Evolutionary conservation across 2,113 vertebrate species (phyloP), one percentile per base, ranked within the genome.

Genomic region (Gadus chalcogrammus): DNA sequence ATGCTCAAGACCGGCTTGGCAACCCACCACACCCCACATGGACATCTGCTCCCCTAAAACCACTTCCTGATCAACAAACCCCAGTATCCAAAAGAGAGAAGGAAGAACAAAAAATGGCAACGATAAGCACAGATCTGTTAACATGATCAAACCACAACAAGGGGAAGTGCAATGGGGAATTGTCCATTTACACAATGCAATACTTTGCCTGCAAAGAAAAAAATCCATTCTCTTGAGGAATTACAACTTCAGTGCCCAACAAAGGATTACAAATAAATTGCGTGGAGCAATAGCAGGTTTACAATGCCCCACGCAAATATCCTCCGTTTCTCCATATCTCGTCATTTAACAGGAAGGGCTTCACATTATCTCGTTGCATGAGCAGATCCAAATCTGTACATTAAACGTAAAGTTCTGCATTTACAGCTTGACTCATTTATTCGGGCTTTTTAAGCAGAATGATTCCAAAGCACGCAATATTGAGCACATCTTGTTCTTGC

Each of bases 401-500:
- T 94, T 93, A 48, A 92, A 88, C 84, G 87, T 88, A 84, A 77
- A 82, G 79, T 89, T 90, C 91, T 84, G 89, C 89, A 94, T 89
- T 80, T 92, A 91, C 89, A 85, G 85, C 79, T 85, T 82, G 88
- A 86, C 90, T 86, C 83, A 68, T 86, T 88, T 91, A 91, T 88
- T 88, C 82, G 75, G 82, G 87, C 79, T 75, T 69, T 79, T 78
- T 76, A 72, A 81, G 85, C 87, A 80, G 86, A 93, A 93, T 94
- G 93, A 95, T 94, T 94, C 90, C 92, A 92, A 93, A 95, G 91
- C 94, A 95, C 93, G 93, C 95, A 94, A 96, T 94, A 94, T 94
- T 93, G 94, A 95, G 90, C 91, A 86, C 90, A 93, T 96, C 95
- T 98, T 98, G 95, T 98, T 97, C 92, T 91, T 96, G 96, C 90